These are phyloP conservation scores for Mamestra configurata DNA, from an alignment of 1,140 invertebrate genomes.

Conservation along the genomic window DNA sequence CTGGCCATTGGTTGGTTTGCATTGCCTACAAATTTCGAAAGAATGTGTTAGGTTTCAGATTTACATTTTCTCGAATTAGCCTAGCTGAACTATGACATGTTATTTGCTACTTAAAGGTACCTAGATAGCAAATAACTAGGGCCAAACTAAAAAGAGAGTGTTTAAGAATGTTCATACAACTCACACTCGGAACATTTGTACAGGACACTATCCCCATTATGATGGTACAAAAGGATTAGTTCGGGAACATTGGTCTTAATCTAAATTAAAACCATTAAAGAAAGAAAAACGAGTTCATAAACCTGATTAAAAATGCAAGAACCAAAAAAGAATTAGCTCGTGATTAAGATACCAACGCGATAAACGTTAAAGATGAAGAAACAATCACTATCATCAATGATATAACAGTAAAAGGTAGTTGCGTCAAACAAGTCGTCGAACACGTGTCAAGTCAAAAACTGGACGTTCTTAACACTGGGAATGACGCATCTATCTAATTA, in stretches of 20 bases:
- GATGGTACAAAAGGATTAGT: too few species aligned
- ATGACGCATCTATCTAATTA: conserved; percentile 63
- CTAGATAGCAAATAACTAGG: too few species aligned
- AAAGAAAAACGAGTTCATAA: not conserved
- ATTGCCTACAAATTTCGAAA: conserved; percentile 64
- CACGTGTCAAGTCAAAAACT: conserved; percentile 16
- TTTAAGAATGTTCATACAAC: too few species aligned
- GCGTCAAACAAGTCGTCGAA: not conserved
- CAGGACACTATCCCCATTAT: too few species aligned
- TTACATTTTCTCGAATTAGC: too few species aligned
- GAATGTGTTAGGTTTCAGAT: not conserved
- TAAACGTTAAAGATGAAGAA: not conserved
- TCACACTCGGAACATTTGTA: too few species aligned
- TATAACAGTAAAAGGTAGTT: not conserved
- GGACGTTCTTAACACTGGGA: conserved; percentile 2
- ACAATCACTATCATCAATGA: conserved; percentile 2
- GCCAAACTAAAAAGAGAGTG: too few species aligned
- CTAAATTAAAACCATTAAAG: not conserved
- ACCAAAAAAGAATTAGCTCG: not conserved
- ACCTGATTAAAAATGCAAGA: not conserved
- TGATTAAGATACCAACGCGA: not conserved
- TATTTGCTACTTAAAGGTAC: too few species aligned
- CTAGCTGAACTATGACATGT: too few species aligned
- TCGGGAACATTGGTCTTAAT: too few species aligned
- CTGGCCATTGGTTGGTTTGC: conserved; percentile 71